Conservation (phyloP, 2,888 invertebrate species). For the Aproaerema taeniolella region DNA sequence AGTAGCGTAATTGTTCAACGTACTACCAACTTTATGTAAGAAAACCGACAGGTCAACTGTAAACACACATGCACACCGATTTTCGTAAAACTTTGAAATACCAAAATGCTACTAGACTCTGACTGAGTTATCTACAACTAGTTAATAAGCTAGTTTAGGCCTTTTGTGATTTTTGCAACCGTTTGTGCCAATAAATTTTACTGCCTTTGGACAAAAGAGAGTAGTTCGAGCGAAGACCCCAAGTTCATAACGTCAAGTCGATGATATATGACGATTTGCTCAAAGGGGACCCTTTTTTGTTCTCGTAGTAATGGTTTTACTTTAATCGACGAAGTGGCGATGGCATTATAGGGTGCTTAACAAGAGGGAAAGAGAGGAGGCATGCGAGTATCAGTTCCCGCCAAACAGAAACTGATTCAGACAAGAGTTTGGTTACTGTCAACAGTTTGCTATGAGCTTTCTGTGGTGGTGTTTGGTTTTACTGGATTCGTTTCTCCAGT, state of each 20-base stretch:
- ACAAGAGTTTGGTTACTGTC: constrained; percentile 57
- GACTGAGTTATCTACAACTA: no score
- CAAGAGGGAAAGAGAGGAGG: constrained; percentile 35
- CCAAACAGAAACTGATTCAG: constrained; percentile 62
- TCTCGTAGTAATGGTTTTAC: constrained; percentile 72
- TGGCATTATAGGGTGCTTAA: constrained; percentile 24
- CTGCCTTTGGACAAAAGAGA: constrained; percentile 57
- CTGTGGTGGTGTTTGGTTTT: constrained; percentile 34
- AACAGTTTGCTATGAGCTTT: constrained; percentile 61
- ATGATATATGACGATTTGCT: constrained; percentile 76
- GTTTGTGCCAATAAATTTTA: constrained; percentile 67
- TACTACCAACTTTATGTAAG: no score
- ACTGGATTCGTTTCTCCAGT: not conserved
- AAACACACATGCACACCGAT: no score
- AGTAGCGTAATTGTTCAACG: no score
- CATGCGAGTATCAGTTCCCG: constrained; percentile 59
- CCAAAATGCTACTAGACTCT: no score
- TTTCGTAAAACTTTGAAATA: no score
- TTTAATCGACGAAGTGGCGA: constrained; percentile 59
- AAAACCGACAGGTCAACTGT: no score
- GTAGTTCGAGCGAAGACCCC: constrained; percentile 53
- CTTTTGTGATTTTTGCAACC: constrained; percentile 25
- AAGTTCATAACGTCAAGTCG: constrained; percentile 64
- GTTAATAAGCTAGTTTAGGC: not conserved
- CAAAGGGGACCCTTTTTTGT: constrained; percentile 77